Conservation (phyloP, 2,797 vertebrate genomes). For the Percopsis omiscomaycus region DNA sequence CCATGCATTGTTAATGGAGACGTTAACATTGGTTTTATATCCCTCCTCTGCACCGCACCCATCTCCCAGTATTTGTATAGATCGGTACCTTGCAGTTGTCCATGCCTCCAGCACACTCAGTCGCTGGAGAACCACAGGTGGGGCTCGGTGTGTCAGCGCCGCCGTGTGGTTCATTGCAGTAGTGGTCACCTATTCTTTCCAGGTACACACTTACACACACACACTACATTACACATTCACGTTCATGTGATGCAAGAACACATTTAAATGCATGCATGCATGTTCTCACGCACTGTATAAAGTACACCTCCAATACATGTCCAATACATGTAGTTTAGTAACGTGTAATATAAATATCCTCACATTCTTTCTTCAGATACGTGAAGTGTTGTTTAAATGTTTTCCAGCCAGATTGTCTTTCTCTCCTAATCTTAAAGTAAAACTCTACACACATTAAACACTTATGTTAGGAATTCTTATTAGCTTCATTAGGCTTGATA, state of each 20-base stretch:
- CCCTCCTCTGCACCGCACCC: not conserved
- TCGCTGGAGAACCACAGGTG: conserved; percentile 84
- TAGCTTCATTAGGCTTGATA: no score
- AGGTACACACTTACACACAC: conserved; percentile 42
- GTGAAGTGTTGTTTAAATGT: no score
- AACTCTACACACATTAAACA: no score
- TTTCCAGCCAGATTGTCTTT: no score
- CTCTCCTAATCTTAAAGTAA: no score
- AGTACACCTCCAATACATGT: no score
- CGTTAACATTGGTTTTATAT: not conserved
- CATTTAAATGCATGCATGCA: not conserved
- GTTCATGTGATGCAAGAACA: not conserved
- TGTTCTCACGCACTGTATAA: not conserved
- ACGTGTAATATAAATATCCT: no score
- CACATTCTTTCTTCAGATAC: no score
- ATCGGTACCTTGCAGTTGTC: conserved; percentile 92
- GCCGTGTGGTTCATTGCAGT: conserved; percentile 87
- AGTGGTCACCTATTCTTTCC: conserved; percentile 88
- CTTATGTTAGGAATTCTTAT: no score
- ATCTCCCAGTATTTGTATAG: conserved; percentile 85
- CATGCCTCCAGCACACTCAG: conserved; percentile 80
- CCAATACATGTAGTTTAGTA: no score
- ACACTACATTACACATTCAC: conserved; percentile 5
- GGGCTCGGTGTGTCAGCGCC: conserved; percentile 81
- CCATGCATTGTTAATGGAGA: not conserved